phyloP scores from a whole-genome alignment of 1,140 invertebrate species.

The Pseudobourletiella spinata region DNA sequence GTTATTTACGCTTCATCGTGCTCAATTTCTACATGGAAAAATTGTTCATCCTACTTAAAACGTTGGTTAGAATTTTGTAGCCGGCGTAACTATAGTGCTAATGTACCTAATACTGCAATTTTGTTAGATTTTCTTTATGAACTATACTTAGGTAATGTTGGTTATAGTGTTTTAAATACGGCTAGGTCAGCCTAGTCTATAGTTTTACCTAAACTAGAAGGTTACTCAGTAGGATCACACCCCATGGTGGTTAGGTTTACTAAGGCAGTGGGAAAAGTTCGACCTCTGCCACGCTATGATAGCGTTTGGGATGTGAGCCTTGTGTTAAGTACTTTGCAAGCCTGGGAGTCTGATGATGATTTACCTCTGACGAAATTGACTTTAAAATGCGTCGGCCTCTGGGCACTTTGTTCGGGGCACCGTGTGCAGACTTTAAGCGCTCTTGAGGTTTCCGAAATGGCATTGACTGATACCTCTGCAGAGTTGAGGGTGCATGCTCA shows the following conservation, averaged over 20 bases:
- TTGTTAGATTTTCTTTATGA: background rate
- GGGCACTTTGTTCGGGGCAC: background rate
- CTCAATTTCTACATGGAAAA: background rate
- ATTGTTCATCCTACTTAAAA: background rate
- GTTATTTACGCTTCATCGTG: background rate
- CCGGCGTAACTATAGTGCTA: background rate
- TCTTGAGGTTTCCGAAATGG: background rate
- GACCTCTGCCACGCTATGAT: background rate
- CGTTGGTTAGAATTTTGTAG: background rate
- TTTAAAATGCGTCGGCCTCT: background rate
- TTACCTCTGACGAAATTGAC: background rate
- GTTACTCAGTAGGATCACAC: background rate
- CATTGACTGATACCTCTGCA: background rate
- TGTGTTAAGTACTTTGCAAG: background rate
- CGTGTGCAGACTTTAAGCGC: background rate
- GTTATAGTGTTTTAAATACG: constrained; percentile 5
- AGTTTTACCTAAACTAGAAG: background rate
- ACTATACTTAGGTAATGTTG: background rate
- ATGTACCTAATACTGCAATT: background rate
- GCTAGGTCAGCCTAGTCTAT: constrained; percentile 9
- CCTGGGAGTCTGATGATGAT: background rate
- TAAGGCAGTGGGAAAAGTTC: background rate
- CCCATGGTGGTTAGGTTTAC: background rate
- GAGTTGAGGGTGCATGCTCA: background rate
- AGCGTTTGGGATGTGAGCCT: background rate